Base-by-base conservation (phyloP, 2,888 invertebrate species). In the Polymixis lichenea region DNA sequence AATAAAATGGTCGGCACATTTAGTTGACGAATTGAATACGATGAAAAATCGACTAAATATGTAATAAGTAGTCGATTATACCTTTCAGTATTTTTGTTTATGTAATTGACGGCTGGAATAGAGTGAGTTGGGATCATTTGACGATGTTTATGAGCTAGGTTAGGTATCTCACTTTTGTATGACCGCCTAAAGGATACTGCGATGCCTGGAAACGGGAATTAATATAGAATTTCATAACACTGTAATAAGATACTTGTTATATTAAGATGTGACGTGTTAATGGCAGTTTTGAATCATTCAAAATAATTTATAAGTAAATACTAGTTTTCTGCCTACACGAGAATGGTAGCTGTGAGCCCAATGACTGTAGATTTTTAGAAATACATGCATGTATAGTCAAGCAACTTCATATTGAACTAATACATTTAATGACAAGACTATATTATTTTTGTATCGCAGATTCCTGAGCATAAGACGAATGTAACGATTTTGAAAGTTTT, bases 81-180 rank as follows among this genome's bases (percentile, higher is more conserved):
- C 85, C 87, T 80, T 75, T 84, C 87, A 87, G 87, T 87, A 87
- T 87, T 88, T 86, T 85, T 80, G 58, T 79, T 75, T 80, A 68
- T 85, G 56, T 80, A 72, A 75, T 72, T 77, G 60, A 73, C 67
- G 32, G 53, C 71, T 73, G 61, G 79, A 80, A 85, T 87, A 87
- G 81, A 90, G 87, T 89, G 89, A 89, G 85, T 80, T 84, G 80
- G 65, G 79, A 84, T 75, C 62, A 73, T 85, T 83, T 86, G 84
- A 87, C 85, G 79, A 86, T 85, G 86, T 88, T 86, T 82, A 84
- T 83, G 82, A 78, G 70, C 43, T 77, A 86, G 73, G 78, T 83
- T 87, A 90, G 87, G 83, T 89, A 90, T 91, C 88, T 89, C 90
- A 90, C 88, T 87, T 91, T 89, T 91, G 89, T 91, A 90, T 90